Base-by-base conservation (phyloP, 2,797 vertebrate genomes). In the Sebastes oblongus region DNA sequence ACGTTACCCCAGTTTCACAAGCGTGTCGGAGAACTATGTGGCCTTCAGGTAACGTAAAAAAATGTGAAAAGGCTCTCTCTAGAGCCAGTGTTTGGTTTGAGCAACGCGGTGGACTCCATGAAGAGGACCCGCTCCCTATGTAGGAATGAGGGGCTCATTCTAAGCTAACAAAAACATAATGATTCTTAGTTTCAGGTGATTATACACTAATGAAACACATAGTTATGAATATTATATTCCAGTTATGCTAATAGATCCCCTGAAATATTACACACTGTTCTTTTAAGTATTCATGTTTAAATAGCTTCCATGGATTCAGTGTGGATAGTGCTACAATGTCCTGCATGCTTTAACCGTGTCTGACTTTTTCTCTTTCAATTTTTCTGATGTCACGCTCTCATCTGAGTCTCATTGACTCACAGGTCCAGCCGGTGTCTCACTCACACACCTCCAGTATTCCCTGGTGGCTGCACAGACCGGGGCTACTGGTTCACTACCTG, bases 401-500 rank as follows among this genome's bases (percentile, higher is more conserved):
- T 80, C 70, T 72, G 24, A 78, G 42, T 52, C 20, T 62, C n/a
- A 14, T 22, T 66, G 32, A 39, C 30, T 64, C 68, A 52, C 50
- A 74, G 25, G 62, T 70, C 61, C 24, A 75, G 62, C 39, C 36
- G 5, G 29, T 55, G 25, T 42, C 16, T 52, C 77, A 55, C 36
- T 29, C 36, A 56, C 61, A 69, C 73, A 77, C 52, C 13, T 13
- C 22, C 34, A 66, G 32, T 66, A 67, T 79, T 25, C 73, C 72
- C 69, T 59, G 55, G 67, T 65, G 80, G 74, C 58, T 66, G 66
- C 68, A 61, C 68, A 69, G 42, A 27, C 81, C 12, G 3, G 22
- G 58, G 46, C 70, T 65, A 58, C 80, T 69, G 39, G 82, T 77
- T 78, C 69, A 34, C 65, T 86, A 85, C 87, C 88, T 84, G 81